Percentiles rank a stretch among this genome's conserved stretches.
phyloP scores from a whole-genome alignment of 1,140 invertebrate species.

The Aphelenchoides besseyi region DNA sequence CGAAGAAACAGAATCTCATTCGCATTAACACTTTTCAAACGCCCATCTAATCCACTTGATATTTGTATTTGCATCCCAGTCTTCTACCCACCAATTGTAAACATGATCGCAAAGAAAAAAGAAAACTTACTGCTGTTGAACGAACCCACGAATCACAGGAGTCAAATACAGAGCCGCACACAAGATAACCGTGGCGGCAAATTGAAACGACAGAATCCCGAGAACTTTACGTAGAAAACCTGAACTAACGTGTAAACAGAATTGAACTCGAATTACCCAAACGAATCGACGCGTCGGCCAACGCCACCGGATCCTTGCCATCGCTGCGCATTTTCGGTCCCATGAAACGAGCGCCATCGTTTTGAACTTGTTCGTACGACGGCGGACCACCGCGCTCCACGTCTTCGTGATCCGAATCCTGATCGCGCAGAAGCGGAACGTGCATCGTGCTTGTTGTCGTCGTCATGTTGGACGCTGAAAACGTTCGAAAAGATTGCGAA shows the following conservation, averaged over 20 bases:
- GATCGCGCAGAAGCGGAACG: not conserved
- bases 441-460: not conserved
- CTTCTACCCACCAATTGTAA: too few relatives aligned
- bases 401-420: conserved; percentile 7
- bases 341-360: not conserved
- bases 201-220: conserved; percentile 57
- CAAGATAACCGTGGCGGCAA: conserved; percentile 49
- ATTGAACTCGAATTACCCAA: conserved; percentile 33
- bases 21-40: not conserved
- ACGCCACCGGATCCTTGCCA: conserved; percentile 34
- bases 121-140: conserved; percentile 56
- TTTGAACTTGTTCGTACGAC: not conserved
- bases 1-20: too few relatives aligned
- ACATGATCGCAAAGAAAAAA: conserved; percentile 25
- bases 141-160: conserved; percentile 48
- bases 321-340: not conserved
- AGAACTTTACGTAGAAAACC: conserved; percentile 59
- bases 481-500: too few relatives aligned
- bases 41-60: not conserved
- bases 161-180: conserved; percentile 53
- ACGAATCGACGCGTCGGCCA: conserved; percentile 47
- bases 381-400: conserved; percentile 6
- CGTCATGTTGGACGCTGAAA: too few relatives aligned
- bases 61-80: too few relatives aligned
- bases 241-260: conserved; percentile 41